These are phyloP conservation scores for Poeciliopsis infans DNA, from an alignment of 2,797 vertebrate genomes.

Conservation along the genomic window DNA sequence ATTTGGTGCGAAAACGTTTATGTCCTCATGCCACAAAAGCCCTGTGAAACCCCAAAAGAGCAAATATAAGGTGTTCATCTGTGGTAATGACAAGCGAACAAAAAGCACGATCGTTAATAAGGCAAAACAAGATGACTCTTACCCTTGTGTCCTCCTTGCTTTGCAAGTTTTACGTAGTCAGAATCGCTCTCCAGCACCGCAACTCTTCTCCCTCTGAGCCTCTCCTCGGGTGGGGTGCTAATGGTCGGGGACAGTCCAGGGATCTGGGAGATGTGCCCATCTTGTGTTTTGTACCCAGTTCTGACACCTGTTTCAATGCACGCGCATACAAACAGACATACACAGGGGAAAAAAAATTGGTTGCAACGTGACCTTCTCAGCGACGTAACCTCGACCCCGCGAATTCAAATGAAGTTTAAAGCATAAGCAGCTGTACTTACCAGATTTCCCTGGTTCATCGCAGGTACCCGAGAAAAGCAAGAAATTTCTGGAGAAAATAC, in stretches of 20 bases:
- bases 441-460: conserved; percentile 44
- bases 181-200: conserved; percentile 73
- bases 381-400: not conserved
- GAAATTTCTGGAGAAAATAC: conserved; percentile 53
- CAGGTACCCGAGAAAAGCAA: conserved; percentile 33
- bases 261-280: conserved; percentile 75
- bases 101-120: not conserved
- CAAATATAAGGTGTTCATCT: not conserved
- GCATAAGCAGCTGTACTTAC: conserved; percentile 58
- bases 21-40: conserved; percentile 72
- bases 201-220: conserved; percentile 58
- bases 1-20: conserved; percentile 25
- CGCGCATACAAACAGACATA: not conserved
- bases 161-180: conserved; percentile 79
- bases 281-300: conserved; percentile 20
- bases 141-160: conserved; percentile 81
- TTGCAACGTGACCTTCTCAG: not conserved
- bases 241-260: conserved; percentile 72
- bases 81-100: not conserved
- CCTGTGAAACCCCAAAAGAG: conserved; percentile 46
- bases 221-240: conserved; percentile 44
- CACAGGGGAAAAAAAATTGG: not conserved
- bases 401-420: not conserved
- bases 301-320: conserved; percentile 23
- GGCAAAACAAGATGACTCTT: conserved; percentile 7